phyloP scores from a whole-genome alignment of 37 sponge, comb jelly and placozoan species.

The Diacarnus erythraeanus region DNA sequence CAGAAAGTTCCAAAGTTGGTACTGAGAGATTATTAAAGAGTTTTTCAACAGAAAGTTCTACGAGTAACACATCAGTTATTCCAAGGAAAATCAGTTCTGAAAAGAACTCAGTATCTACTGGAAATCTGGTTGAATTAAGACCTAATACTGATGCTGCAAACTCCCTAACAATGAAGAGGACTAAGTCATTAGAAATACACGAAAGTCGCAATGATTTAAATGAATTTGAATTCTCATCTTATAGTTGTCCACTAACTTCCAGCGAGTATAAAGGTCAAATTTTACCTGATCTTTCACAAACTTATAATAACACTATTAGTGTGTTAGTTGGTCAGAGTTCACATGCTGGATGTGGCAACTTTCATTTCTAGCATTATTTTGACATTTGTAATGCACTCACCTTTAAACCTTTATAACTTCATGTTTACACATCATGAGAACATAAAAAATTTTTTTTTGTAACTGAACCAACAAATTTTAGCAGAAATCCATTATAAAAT shows the following conservation, averaged over 20 bases:
- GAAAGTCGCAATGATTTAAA: neutral
- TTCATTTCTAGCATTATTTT: no score
- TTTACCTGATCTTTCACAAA: neutral
- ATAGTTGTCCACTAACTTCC: neutral
- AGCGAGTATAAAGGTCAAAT: no score
- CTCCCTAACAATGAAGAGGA: slow-evolving; percentile 14
- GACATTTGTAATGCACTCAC: no score
- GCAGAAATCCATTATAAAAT: no score
- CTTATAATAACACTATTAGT: neutral
- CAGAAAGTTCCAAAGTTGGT: neutral
- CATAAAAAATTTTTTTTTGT: no score
- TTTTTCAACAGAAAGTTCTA: neutral
- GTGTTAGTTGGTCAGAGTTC: neutral
- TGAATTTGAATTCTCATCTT: neutral
- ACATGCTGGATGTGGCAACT: neutral
- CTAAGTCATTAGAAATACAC: slow-evolving; percentile 6
- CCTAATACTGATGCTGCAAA: neutral
- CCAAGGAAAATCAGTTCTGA: neutral
- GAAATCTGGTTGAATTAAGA: slow-evolving; percentile 7
- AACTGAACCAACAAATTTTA: no score
- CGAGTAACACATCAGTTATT: neutral
- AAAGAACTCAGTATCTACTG: slow-evolving; percentile 7
- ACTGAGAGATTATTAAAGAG: no score
- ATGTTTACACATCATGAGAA: no score
- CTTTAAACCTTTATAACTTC: no score